Percentiles rank a stretch among this genome's conserved stretches.
phyloP scores from a whole-genome alignment of 1,140 invertebrate species.

The Papilio xuthus region DNA sequence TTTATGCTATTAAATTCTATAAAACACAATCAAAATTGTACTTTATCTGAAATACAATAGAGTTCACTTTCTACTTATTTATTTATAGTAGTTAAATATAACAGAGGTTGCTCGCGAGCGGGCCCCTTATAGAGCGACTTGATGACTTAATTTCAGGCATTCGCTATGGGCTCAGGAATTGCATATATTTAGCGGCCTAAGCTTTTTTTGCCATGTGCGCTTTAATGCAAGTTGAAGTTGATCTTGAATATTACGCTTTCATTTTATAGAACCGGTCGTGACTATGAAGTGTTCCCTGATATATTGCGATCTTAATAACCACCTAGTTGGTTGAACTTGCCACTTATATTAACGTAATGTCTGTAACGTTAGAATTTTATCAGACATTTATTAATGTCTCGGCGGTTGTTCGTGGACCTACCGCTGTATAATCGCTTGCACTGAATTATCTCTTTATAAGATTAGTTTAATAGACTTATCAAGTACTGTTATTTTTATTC shows the following conservation, averaged over 20 bases:
- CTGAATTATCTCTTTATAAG: slow-evolving; percentile 35
- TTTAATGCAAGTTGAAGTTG: slow-evolving; percentile 47
- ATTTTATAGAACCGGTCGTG: slow-evolving; percentile 35
- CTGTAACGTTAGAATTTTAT: slow-evolving; percentile 37
- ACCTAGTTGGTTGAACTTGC: slow-evolving; percentile 36
- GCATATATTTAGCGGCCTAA: slow-evolving; percentile 52
- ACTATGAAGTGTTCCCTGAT: slow-evolving; percentile 26
- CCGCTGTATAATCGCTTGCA: slow-evolving; percentile 28
- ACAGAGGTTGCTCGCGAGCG: slow-evolving; percentile 54
- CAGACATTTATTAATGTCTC: slow-evolving; percentile 31
- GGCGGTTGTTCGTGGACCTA: slow-evolving; percentile 29
- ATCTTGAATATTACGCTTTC: slow-evolving; percentile 43
- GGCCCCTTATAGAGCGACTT: slow-evolving; percentile 65
- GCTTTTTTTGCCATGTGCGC: slow-evolving; percentile 43
- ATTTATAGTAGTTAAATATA: slow-evolving; percentile 51
- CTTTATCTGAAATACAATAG: slow-evolving; percentile 34
- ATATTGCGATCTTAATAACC: slow-evolving; percentile 41
- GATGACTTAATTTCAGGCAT: slow-evolving; percentile 74
- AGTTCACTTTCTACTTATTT: slow-evolving; percentile 28
- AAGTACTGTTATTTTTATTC: slow-evolving; percentile 22
- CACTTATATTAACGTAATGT: slow-evolving; percentile 35
- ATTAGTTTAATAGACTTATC: slow-evolving; percentile 32
- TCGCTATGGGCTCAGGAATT: slow-evolving; percentile 63
- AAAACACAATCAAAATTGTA: slow-evolving; percentile 8
- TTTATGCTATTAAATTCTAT: slow-evolving; percentile 57